phyloP scores from a whole-genome alignment of 2,113 vertebrate species.

The Coturnix japonica region DNA sequence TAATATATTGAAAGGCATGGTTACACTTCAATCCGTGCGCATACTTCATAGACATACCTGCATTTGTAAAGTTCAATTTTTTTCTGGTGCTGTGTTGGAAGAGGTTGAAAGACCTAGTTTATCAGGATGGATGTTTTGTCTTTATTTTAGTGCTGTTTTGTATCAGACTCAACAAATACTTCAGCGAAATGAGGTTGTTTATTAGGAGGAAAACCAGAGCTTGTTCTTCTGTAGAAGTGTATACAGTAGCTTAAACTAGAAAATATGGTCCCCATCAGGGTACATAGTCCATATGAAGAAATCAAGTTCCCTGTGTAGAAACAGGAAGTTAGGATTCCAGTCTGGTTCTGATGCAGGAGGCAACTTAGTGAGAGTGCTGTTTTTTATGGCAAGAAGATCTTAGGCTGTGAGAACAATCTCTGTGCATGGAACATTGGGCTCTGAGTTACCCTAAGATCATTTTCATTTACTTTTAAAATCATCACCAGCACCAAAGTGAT shows the following conservation, averaged over 20 bases:
- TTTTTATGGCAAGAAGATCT: not conserved
- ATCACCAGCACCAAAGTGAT: rapidly evolving
- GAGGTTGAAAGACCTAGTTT: not conserved
- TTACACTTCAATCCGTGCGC: not conserved
- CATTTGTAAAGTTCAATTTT: not conserved
- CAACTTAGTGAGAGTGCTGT: not conserved
- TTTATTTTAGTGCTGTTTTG: not conserved
- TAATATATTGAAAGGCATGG: not conserved
- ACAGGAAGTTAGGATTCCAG: not conserved
- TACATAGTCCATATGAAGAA: not conserved
- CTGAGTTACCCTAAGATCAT: not conserved
- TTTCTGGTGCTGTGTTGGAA: not conserved
- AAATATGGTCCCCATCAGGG: not conserved
- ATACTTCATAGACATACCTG: not conserved
- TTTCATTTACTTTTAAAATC: not conserved
- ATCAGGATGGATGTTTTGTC: not conserved
- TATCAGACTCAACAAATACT: not conserved
- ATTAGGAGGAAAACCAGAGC: not conserved
- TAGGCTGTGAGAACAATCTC: not conserved
- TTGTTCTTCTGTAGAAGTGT: not conserved
- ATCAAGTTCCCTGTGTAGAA: not conserved
- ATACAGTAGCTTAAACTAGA: not conserved
- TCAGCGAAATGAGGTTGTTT: not conserved
- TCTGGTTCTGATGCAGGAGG: not conserved
- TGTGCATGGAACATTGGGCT: not conserved